These are phyloP conservation scores for Sebastes oblongus DNA, from an alignment of 2,797 vertebrate genomes.

Conservation along the genomic window DNA sequence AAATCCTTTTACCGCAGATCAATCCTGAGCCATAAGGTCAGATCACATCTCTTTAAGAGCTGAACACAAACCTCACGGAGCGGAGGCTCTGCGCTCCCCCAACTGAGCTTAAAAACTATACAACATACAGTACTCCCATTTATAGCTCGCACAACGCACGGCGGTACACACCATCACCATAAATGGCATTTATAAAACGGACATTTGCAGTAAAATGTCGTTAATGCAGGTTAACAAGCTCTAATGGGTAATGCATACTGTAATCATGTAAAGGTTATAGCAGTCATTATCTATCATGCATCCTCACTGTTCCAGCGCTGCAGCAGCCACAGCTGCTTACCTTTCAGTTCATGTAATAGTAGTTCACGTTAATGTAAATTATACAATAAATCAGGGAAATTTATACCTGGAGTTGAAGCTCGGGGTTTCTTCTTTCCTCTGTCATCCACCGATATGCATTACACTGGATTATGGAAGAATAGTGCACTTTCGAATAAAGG, in stretches of 20 bases:
- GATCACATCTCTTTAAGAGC: slow-evolving; percentile 45
- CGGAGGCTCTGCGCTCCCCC: background rate
- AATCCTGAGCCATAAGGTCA: slow-evolving; percentile 59
- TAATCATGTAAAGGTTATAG: slow-evolving; percentile 40
- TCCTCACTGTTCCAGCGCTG: background rate
- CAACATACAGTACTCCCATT: background rate
- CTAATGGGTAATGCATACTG: slow-evolving; percentile 19
- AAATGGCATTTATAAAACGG: background rate
- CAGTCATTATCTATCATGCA: slow-evolving; percentile 13
- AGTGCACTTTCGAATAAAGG: background rate
- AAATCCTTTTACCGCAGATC: slow-evolving; percentile 68
- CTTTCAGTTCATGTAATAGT: background rate
- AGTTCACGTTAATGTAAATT: slow-evolving; percentile 9
- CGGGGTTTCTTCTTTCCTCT: background rate
- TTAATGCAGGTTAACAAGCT: slow-evolving; percentile 14
- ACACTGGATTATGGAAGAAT: background rate
- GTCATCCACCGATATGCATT: background rate
- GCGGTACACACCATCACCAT: background rate
- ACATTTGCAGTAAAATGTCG: background rate
- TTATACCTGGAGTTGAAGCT: background rate
- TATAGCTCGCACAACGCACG: background rate
- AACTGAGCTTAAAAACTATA: slow-evolving; percentile 3
- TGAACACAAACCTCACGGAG: background rate
- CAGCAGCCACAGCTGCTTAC: slow-evolving; percentile 15
- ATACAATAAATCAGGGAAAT: slow-evolving; percentile 9